Conservation (phyloP, 2,888 invertebrate species). For the Nephrotoma appendiculata region DNA sequence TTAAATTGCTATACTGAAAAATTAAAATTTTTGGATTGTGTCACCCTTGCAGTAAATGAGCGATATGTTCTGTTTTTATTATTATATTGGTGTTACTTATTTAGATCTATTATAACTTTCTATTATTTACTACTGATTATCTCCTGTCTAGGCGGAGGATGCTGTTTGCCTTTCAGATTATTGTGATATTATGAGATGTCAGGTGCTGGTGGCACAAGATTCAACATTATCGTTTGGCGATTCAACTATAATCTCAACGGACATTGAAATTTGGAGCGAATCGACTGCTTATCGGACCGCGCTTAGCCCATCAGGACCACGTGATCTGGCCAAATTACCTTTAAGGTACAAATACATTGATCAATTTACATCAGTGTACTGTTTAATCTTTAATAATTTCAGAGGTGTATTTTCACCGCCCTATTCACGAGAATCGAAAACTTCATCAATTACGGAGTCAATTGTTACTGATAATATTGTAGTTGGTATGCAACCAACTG, state of each 20-base stretch:
- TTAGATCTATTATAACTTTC: too few species aligned
- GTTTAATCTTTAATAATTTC: neutral
- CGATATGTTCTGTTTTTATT: too few species aligned
- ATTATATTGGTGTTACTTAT: too few species aligned
- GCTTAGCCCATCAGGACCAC: slow-evolving; percentile 38
- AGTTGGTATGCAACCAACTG: neutral
- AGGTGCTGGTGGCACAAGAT: slow-evolving; percentile 66
- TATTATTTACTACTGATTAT: neutral
- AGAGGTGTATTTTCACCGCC: neutral
- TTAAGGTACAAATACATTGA: slow-evolving; percentile 14
- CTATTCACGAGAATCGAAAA: neutral
- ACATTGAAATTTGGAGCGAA: slow-evolving; percentile 74
- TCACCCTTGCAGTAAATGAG: too few species aligned
- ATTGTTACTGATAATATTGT: neutral
- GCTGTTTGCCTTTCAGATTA: slow-evolving; percentile 86
- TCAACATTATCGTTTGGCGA: slow-evolving; percentile 44
- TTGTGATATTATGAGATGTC: slow-evolving; percentile 93
- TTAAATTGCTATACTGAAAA: too few species aligned
- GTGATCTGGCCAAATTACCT: slow-evolving; percentile 34
- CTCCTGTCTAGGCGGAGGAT: slow-evolving; percentile 60
- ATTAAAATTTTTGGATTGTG: too few species aligned
- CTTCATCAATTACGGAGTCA: neutral
- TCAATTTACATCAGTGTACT: neutral
- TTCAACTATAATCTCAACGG: slow-evolving; percentile 52
- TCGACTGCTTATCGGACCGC: slow-evolving; percentile 53